These are phyloP conservation scores for Hemibagrus guttatus DNA, from an alignment of 2,797 vertebrate genomes.

Conservation along the genomic window DNA sequence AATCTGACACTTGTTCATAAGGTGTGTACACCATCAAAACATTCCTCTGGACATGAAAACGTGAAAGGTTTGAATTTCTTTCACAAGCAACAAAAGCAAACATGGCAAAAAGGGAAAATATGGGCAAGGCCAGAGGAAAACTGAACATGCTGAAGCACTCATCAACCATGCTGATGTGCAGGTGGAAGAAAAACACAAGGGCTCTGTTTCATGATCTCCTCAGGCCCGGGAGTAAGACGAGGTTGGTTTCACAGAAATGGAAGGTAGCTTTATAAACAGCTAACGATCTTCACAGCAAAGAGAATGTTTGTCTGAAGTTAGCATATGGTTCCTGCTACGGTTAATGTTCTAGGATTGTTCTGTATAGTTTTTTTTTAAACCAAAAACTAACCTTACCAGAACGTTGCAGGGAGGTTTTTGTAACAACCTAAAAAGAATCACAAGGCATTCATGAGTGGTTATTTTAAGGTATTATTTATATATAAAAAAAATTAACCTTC, in stretches of 20 bases:
- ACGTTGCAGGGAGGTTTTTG: no score
- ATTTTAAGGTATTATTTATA: no score
- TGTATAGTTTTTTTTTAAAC: no score
- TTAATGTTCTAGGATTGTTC: no score
- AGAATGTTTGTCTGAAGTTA: no score
- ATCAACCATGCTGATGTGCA: neutral
- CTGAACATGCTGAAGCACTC: neutral
- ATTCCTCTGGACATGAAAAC: constrained; percentile 54
- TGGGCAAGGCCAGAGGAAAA: constrained; percentile 19
- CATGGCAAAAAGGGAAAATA: constrained; percentile 21
- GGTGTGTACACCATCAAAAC: constrained; percentile 60
- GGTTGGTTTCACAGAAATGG: constrained; percentile 66
- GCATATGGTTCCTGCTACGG: no score
- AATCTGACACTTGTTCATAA: constrained; percentile 58
- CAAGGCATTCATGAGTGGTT: no score
- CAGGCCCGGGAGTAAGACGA: constrained; percentile 43
- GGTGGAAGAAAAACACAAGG: constrained; percentile 46
- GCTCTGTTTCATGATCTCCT: constrained; percentile 62
- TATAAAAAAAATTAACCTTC: no score
- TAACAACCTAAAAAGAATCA: no score
- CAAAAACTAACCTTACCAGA: no score
- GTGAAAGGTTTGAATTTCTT: constrained; percentile 61
- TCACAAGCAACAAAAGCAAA: constrained; percentile 56
- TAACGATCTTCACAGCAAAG: constrained; percentile 16
- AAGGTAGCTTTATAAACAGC: constrained; percentile 65